A percentile compares a stretch with the other conserved stretches of the same genome.
phyloP scores from a whole-genome alignment of 64 coral and sea anemone genomes.

The Dendrophyllia cribrosa region DNA sequence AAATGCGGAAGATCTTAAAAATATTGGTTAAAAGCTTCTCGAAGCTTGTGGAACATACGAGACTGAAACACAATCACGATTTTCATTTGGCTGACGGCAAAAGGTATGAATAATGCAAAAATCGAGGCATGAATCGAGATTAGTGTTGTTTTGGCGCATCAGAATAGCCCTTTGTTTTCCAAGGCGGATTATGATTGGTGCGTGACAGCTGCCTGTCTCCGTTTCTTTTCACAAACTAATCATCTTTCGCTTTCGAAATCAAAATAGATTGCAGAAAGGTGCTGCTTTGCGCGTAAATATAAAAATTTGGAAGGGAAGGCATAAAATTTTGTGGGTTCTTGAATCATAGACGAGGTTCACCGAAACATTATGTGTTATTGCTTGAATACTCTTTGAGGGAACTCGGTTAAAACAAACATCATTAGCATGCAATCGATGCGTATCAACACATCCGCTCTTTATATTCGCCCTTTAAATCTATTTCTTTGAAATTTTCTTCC shows the following conservation, averaged over 20 bases:
- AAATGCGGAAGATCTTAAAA: neutral
- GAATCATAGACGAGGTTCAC: neutral
- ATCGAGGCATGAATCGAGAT: conserved; percentile 23
- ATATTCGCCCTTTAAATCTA: neutral
- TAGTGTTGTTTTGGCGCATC: conserved; percentile 32
- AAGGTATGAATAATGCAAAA: conserved; percentile 35
- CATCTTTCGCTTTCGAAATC: neutral
- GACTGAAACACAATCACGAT: neutral
- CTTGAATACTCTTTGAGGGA: neutral
- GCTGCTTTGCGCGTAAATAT: neutral
- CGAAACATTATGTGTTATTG: conserved; percentile 25
- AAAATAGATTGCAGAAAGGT: neutral
- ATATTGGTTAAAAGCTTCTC: neutral
- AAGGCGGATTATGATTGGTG: conserved; percentile 19
- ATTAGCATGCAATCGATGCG: conserved; percentile 62
- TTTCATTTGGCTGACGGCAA: neutral
- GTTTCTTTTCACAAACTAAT: neutral
- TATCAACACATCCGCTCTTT: neutral
- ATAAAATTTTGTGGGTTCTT: neutral
- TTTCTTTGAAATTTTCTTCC: conserved; percentile 30
- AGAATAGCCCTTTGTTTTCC: conserved; percentile 40
- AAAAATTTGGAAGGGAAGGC: neutral
- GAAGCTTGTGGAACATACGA: neutral
- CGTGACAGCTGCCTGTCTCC: conserved; percentile 51
- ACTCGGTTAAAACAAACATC: conserved; percentile 65